phyloP scores from a whole-genome alignment of 2,113 vertebrate genomes.

The Vulpes vulpes region DNA sequence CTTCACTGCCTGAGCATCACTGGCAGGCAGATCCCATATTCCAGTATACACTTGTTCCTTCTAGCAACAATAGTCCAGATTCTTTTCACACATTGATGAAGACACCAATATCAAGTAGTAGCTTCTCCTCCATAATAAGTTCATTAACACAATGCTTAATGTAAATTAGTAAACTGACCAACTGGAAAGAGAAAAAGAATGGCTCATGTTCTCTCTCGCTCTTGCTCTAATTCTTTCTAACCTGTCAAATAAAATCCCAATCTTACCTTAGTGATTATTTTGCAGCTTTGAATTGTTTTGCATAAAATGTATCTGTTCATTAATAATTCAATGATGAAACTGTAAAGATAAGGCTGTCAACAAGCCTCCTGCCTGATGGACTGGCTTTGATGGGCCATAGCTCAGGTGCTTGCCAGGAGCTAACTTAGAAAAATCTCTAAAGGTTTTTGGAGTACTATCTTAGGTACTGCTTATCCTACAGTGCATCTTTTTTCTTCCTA shows the following conservation, averaged over 20 bases:
- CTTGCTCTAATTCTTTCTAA: conserved; percentile 65
- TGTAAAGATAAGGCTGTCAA: conserved; percentile 63
- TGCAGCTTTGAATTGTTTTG: conserved; percentile 64
- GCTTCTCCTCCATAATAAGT: not conserved
- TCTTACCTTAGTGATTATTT: conserved; percentile 72
- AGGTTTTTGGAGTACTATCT: not conserved
- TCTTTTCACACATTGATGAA: not conserved
- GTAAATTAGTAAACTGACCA: conserved; percentile 10
- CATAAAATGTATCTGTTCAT: conserved; percentile 52
- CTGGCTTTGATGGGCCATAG: conserved; percentile 36
- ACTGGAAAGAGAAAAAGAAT: not conserved
- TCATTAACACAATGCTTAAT: not conserved
- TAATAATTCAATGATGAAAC: conserved; percentile 60
- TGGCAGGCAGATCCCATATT: not conserved
- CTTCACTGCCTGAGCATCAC: not conserved
- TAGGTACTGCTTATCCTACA: not conserved
- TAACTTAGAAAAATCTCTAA: not conserved
- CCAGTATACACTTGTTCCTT: not conserved
- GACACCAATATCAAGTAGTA: not conserved
- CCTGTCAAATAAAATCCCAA: conserved; percentile 71
- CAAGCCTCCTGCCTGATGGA: conserved; percentile 59
- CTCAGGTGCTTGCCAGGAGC: not conserved
- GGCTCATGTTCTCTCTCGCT: not conserved
- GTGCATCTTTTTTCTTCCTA: not conserved
- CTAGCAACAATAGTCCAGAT: not conserved